phyloP scores from a whole-genome alignment of 2,888 invertebrate genomes.

The Drosophila incognita region DNA sequence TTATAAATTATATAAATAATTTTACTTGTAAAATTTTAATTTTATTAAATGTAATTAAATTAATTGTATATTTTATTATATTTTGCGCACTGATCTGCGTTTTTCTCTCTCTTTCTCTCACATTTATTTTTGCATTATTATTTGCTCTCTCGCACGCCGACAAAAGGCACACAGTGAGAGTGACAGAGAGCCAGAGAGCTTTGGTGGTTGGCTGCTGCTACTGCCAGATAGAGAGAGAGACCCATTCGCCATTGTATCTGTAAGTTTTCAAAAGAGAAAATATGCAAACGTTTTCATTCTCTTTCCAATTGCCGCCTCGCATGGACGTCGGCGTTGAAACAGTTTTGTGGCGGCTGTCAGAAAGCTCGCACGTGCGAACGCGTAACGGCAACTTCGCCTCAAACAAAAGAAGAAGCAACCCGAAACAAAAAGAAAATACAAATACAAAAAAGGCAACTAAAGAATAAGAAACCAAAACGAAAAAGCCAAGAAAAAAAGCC shows the following conservation, averaged over 20 bases:
- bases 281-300: slow-evolving; percentile 40
- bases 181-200: slow-evolving; percentile 33
- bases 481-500: slow-evolving; percentile 48
- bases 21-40: background rate
- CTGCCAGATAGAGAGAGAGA: slow-evolving; percentile 7
- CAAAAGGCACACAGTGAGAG: slow-evolving; percentile 33
- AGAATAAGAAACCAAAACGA: slow-evolving; percentile 48
- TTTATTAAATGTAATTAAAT: background rate
- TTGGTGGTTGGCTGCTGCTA: slow-evolving; percentile 50
- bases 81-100: slow-evolving; percentile 11
- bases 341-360: slow-evolving; percentile 66
- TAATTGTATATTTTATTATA: background rate
- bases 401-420: slow-evolving; percentile 42
- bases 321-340: slow-evolving; percentile 43
- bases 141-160: slow-evolving; percentile 22
- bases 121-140: slow-evolving; percentile 9
- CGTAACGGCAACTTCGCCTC: slow-evolving; percentile 55
- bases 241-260: slow-evolving; percentile 46
- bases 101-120: slow-evolving; percentile 13
- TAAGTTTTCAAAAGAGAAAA: slow-evolving; percentile 56
- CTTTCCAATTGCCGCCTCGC: slow-evolving; percentile 59
- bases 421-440: slow-evolving; percentile 17
- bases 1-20: background rate
- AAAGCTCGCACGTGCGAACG: slow-evolving; percentile 75
- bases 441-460: slow-evolving; percentile 25